These are phyloP conservation scores for Leptodirus hochenwartii DNA, from an alignment of 2,888 invertebrate species.

Conservation along the genomic window DNA sequence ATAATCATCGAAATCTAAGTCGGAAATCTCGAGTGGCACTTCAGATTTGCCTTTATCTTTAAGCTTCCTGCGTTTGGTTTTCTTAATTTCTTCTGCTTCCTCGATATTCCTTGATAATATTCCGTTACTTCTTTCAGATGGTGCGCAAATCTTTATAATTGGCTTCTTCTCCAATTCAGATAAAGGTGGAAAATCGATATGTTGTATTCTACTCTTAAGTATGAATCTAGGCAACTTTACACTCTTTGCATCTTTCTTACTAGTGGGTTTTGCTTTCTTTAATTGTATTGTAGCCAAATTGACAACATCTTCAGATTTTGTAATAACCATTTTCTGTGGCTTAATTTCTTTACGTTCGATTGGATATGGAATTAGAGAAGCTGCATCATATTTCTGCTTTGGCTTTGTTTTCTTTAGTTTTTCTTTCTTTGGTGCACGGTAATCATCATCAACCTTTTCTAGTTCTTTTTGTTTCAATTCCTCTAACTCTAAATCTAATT, in stretches of 20 bases:
- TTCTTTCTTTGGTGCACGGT: constrained; percentile 11
- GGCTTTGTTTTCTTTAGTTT: constrained; percentile 11
- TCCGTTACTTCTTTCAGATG: constrained; percentile 29
- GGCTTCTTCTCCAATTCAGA: constrained; percentile 21
- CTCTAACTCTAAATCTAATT: constrained; percentile 27
- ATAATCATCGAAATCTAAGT: no score
- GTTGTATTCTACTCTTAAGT: constrained; percentile 51
- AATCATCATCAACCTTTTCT: constrained; percentile 22
- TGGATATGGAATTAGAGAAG: constrained; percentile 13
- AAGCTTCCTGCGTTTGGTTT: constrained; percentile 25
- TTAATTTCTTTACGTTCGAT: constrained; percentile 33
- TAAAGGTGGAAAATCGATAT: constrained; percentile 28
- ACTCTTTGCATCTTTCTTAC: constrained; percentile 21
- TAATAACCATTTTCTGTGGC: constrained; percentile 39
- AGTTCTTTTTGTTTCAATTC: constrained; percentile 22
- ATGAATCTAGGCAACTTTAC: constrained; percentile 41
- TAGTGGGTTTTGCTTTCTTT: constrained; percentile 24
- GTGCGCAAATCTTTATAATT: no score
- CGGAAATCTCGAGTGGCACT: constrained; percentile 27
- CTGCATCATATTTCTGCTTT: constrained; percentile 3
- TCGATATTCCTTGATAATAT: constrained; percentile 30
- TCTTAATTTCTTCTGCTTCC: constrained; percentile 29
- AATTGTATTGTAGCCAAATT: constrained; percentile 48
- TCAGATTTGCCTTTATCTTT: constrained; percentile 25
- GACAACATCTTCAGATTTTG: constrained; percentile 28